Conservation (phyloP, 1,140 invertebrate genomes). For the Gerris buenoi region DNA sequence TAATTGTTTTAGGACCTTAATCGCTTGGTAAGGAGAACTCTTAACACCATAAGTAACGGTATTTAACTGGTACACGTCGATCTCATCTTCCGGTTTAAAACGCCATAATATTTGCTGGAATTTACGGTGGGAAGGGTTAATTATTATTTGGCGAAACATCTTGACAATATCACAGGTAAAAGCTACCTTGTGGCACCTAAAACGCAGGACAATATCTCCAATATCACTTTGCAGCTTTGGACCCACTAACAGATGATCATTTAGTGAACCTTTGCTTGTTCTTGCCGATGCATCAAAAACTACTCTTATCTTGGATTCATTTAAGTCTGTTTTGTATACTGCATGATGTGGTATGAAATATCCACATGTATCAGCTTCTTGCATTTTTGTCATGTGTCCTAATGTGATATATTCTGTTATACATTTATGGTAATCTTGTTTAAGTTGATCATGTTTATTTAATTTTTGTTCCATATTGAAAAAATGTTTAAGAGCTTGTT, state of each 20-base stretch:
- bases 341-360: not conserved
- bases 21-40: not conserved
- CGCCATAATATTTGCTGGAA: not conserved
- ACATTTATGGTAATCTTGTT: not conserved
- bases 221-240: conserved; percentile 8
- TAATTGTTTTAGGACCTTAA: not conserved
- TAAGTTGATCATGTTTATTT: not conserved
- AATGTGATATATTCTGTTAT: not conserved
- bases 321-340: not conserved
- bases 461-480: not conserved
- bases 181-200: not conserved
- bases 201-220: not conserved
- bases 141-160: not conserved
- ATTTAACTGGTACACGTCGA: not conserved
- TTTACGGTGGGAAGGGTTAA: not conserved
- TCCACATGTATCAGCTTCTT: not conserved
- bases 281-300: not conserved
- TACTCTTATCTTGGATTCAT: not conserved
- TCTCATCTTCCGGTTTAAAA: not conserved
- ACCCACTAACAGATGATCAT: conserved; percentile 4
- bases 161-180: not conserved
- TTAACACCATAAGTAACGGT: not conserved
- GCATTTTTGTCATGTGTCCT: not conserved
- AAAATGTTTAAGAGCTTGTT: not conserved
- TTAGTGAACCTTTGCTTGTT: conserved; percentile 2